Conservation (phyloP, 92 coral and sea anemone species). For the Isaurus tuberculatus region DNA sequence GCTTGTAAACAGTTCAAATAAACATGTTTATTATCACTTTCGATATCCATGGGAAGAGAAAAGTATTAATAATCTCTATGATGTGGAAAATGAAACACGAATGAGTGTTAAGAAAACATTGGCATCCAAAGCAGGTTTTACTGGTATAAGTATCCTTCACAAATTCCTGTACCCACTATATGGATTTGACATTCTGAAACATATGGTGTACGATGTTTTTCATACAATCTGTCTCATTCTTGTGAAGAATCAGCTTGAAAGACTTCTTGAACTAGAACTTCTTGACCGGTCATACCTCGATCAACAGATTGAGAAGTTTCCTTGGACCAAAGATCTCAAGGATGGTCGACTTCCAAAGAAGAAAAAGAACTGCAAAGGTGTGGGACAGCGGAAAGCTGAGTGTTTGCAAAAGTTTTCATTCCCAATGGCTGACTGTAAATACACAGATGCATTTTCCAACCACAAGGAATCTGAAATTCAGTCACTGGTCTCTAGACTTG, state of each 20-base stretch:
- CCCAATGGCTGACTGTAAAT: conserved; percentile 67
- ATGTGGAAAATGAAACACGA: conserved; percentile 67
- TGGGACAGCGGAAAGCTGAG: conserved; percentile 74
- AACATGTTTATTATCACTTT: conserved; percentile 59
- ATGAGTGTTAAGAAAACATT: conserved; percentile 51
- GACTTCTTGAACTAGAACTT: conserved; percentile 62
- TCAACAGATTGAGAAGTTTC: conserved; percentile 57
- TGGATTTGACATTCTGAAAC: conserved; percentile 63
- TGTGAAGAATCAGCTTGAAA: conserved; percentile 60
- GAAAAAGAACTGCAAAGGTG: conserved; percentile 58
- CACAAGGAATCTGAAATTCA: conserved; percentile 67
- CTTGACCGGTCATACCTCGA: conserved; percentile 63
- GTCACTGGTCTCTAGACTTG: conserved; percentile 62
- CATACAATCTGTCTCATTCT: conserved; percentile 65
- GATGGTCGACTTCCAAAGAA: conserved; percentile 61
- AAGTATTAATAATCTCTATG: neutral
- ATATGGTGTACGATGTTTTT: conserved; percentile 59
- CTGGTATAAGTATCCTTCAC: conserved; percentile 69
- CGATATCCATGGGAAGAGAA: conserved; percentile 64
- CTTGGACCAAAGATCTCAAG: conserved; percentile 63
- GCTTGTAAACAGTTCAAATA: no score
- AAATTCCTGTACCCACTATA: conserved; percentile 72
- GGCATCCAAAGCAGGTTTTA: conserved; percentile 68
- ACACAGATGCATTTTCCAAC: conserved; percentile 46
- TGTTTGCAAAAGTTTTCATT: conserved; percentile 63